Evolutionary conservation across 2,797 vertebrate genomes (phyloP).

Genomic region (Cichlasoma orientale): DNA sequence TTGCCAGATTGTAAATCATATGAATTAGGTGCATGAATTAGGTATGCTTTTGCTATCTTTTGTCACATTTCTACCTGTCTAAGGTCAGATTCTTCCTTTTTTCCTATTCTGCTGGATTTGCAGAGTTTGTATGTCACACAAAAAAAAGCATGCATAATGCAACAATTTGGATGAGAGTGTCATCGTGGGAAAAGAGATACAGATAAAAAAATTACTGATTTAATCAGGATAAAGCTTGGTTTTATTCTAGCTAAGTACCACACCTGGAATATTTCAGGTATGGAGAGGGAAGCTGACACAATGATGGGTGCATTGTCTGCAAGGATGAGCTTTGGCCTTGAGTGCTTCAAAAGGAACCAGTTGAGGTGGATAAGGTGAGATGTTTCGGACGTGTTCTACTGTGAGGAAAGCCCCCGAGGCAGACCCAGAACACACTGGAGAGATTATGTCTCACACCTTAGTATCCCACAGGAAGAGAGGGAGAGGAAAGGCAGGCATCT

Average conservation of each 20-base stretch:
- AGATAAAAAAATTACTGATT: slow-evolving; percentile 46
- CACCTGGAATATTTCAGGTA: too few relatives aligned
- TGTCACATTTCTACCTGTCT: not conserved
- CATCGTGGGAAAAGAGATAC: slow-evolving; percentile 31
- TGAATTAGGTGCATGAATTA: not conserved
- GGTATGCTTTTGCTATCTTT: not conserved
- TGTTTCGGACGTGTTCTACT: too few relatives aligned
- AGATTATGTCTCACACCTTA: not conserved
- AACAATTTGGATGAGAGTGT: slow-evolving; percentile 19
- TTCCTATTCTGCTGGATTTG: slow-evolving; percentile 14
- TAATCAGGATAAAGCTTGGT: slow-evolving; percentile 27
- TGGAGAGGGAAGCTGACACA: too few relatives aligned
- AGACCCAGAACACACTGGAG: not conserved
- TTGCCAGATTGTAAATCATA: not conserved
- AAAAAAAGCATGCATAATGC: slow-evolving; percentile 28
- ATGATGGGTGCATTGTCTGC: too few relatives aligned
- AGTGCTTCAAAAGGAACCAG: not conserved
- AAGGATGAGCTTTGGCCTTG: too few relatives aligned
- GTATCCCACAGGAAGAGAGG: not conserved
- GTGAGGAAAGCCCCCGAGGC: not conserved
- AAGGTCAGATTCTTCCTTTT: not conserved
- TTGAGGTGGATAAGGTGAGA: not conserved
- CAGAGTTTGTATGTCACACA: slow-evolving; percentile 3
- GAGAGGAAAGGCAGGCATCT: not conserved
- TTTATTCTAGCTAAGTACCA: not conserved